Percentiles rank a stretch among this genome's conserved stretches.
phyloP scores from a whole-genome alignment of 2,888 invertebrate species.

The Papilio gigon region DNA sequence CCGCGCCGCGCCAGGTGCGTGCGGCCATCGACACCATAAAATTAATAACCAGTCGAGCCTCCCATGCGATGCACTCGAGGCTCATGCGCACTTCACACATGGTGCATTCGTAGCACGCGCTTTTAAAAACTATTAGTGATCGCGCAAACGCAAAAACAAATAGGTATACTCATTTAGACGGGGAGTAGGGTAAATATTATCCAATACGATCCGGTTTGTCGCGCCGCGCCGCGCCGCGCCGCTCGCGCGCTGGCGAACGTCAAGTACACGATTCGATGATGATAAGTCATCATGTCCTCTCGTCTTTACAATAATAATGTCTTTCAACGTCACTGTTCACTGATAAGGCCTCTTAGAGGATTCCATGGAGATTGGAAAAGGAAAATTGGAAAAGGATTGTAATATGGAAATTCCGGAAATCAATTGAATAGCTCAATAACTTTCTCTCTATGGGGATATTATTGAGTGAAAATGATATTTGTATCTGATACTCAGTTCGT shows the following conservation, averaged over 20 bases:
- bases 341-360: not conserved
- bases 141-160: constrained; percentile 41
- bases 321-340: constrained; percentile 8
- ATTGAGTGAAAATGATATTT: not conserved
- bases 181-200: constrained; percentile 38
- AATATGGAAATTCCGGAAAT: no score
- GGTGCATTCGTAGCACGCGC: constrained; percentile 46
- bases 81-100: constrained; percentile 64
- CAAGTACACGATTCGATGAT: constrained; percentile 27
- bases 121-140: constrained; percentile 42
- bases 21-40: constrained; percentile 83
- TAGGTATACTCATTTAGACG: constrained; percentile 39
- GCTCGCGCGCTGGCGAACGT: constrained; percentile 28
- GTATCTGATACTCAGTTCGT: not conserved
- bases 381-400: not conserved
- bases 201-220: constrained; percentile 33
- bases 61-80: constrained; percentile 74
- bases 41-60: constrained; percentile 81
- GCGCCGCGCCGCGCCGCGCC: constrained; percentile 1
- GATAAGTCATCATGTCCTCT: constrained; percentile 11
- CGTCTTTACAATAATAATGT: constrained; percentile 4
- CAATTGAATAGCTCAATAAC: no score
- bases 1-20: constrained; percentile 77
- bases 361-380: not conserved
- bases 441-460: no score